Evolutionary conservation across 1,140 invertebrate species (phyloP), one percentile per base, ranked within the genome.

Genomic region (Lithobius niger): DNA sequence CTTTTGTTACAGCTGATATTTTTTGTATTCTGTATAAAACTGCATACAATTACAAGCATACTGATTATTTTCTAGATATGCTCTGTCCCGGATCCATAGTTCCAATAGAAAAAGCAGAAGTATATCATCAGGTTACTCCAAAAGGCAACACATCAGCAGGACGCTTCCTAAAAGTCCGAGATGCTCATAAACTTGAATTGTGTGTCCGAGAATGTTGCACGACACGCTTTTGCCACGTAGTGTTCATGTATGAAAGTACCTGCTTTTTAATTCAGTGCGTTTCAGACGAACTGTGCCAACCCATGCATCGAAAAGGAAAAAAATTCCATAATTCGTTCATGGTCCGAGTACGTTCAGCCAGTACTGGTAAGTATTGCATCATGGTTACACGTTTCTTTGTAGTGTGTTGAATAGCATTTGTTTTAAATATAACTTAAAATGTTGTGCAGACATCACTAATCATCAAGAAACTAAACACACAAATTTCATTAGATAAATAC

Each of bases 271-370:
- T 53, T 10, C 44, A 6, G 3, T 53, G 52, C 27, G 10, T 6
- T n/a, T 53, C 52, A 21, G 22, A 53, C 31, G 10, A 50, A 53
- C n/a, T 26, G 6, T 53, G 52, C 31, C 27, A 53, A 47, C 52
- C 52, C 3, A 10, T 53, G 27, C 52, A 6, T 10, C 28, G 52
- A 13, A 22, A 53, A 3, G 40, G 52, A 4, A 18, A 6, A 3
- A 53, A 53, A 44, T 53, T 53, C 26, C 18, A n/a, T 10, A 47
- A 44, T 22, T n/a, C 52, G 3, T 47, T 10, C 24, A 6, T 53
- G 36, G 16, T 44, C 3, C 15, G 13, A 21, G 6, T 52, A 10
- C 24, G 50, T 10, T 22, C 50, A 10, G 50, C n/a, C n/a, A n/a
- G n/a, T n/a, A n/a, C n/a, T n/a, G n/a, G n/a, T n/a, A n/a, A n/a